phyloP scores from a whole-genome alignment of 2,113 vertebrate species.

The Dromiciops gliroides region DNA sequence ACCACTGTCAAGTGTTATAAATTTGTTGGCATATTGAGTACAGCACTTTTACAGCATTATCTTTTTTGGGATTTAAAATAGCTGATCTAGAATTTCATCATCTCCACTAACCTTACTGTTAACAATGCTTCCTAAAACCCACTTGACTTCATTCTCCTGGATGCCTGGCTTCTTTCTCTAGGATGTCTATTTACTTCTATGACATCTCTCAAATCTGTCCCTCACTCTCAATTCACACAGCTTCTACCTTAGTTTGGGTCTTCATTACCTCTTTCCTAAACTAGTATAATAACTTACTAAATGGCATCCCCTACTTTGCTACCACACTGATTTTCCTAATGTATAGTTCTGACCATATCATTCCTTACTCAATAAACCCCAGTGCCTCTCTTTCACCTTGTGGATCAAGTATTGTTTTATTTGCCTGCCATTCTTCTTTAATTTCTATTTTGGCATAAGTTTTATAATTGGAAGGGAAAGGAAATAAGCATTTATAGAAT shows the following conservation, averaged over 20 bases:
- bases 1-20: not conserved
- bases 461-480: not conserved
- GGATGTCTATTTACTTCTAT: not conserved
- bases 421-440: not conserved
- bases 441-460: not conserved
- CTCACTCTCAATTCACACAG: not conserved
- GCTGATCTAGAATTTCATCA: not conserved
- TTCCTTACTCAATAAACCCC: not conserved
- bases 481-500: not conserved
- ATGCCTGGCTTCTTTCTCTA: not conserved
- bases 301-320: not conserved
- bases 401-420: not conserved
- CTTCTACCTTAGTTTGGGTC: not conserved
- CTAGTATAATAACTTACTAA: not conserved
- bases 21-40: not conserved
- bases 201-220: not conserved
- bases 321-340: not conserved
- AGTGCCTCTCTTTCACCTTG: not conserved
- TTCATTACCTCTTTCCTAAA: not conserved
- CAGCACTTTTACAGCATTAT: not conserved
- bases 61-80: not conserved
- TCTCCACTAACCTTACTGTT: not conserved
- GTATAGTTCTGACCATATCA: not conserved
- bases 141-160: not conserved
- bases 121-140: not conserved